A percentile compares a stretch with the other conserved stretches of the same genome.
phyloP scores from a whole-genome alignment of 1,140 invertebrate species.

The Kradibia gibbosae region DNA sequence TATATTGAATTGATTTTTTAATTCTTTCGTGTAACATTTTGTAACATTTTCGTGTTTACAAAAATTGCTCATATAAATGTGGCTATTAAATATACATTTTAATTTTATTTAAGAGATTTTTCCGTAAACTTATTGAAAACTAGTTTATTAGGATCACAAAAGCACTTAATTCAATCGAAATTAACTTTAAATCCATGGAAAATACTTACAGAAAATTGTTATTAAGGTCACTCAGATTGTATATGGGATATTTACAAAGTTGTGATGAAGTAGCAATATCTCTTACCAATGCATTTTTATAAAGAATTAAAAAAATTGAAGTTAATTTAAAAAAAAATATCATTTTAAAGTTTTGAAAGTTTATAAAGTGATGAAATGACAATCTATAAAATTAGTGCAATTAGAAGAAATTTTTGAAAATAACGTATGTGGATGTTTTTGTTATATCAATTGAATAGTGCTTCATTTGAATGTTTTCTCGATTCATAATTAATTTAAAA shows the following conservation, averaged over 20 bases:
- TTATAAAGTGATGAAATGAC: too few relatives aligned
- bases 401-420: too few relatives aligned
- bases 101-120: background rate
- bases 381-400: too few relatives aligned
- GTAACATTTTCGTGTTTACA: background rate
- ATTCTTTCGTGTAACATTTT: background rate
- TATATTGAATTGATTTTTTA: background rate
- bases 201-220: slow-evolving; percentile 4
- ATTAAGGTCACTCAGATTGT: slow-evolving; percentile 1
- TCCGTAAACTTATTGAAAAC: background rate
- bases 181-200: slow-evolving; percentile 17
- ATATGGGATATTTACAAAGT: slow-evolving; percentile 1
- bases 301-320: background rate
- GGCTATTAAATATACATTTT: background rate
- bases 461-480: too few relatives aligned
- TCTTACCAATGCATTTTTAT: background rate
- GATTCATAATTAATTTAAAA: too few relatives aligned
- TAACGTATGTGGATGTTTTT: too few relatives aligned
- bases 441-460: too few relatives aligned
- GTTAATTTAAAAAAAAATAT: too few relatives aligned
- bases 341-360: too few relatives aligned
- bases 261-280: background rate
- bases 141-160: slow-evolving; percentile 18
- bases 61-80: slow-evolving; percentile 3
- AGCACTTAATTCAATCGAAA: slow-evolving; percentile 15